Conservation (phyloP, 2,888 invertebrate species). For the Ophion ellenae region DNA sequence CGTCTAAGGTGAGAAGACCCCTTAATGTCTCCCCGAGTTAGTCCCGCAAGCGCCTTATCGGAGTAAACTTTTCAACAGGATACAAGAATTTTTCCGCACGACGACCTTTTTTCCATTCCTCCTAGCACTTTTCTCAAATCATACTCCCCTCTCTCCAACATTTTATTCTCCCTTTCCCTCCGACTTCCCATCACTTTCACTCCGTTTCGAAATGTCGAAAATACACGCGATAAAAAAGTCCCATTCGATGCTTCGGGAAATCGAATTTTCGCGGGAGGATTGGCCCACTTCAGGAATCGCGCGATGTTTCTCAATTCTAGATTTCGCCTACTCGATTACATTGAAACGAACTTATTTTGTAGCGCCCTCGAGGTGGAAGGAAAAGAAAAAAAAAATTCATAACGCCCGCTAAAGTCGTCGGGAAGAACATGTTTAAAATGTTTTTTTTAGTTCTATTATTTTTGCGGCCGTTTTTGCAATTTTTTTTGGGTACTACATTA, state of each 20-base stretch:
- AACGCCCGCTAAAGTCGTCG: not conserved
- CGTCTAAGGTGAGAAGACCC: no score
- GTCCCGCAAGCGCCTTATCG: slow-evolving; percentile 45
- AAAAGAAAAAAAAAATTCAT: not conserved
- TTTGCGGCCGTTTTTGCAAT: no score
- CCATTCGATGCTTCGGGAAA: slow-evolving; percentile 37
- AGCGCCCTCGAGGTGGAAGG: not conserved
- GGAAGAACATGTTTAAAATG: not conserved
- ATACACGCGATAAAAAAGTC: slow-evolving; percentile 30
- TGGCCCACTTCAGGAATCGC: slow-evolving; percentile 27
- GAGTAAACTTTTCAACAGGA: slow-evolving; percentile 45
- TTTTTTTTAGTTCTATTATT: no score
- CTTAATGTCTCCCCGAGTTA: slow-evolving; percentile 51
- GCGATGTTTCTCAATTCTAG: slow-evolving; percentile 31
- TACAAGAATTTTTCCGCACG: slow-evolving; percentile 37
- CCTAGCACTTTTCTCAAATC: not conserved
- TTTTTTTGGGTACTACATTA: no score
- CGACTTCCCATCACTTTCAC: not conserved
- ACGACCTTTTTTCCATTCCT: slow-evolving; percentile 5
- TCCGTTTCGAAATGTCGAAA: slow-evolving; percentile 22
- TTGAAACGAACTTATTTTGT: slow-evolving; percentile 13
- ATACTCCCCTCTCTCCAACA: not conserved
- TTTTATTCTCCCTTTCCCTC: not conserved
- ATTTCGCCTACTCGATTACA: slow-evolving; percentile 27
- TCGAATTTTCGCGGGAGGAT: slow-evolving; percentile 38